Conservation (phyloP, 2,888 invertebrate genomes). For the Athetis lepigone region DNA sequence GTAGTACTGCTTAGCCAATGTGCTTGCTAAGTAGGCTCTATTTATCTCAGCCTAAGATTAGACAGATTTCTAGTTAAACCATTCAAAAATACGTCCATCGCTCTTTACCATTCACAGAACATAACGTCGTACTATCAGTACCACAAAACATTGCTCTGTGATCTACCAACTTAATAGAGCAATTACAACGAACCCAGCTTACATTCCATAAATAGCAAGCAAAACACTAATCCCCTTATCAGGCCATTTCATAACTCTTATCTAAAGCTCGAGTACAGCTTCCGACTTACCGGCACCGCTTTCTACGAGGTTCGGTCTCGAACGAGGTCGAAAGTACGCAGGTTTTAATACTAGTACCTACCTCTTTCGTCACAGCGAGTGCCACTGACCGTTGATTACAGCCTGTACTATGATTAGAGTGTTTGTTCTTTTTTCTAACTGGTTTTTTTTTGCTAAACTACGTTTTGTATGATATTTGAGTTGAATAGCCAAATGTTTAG, state of each 20-base stretch:
- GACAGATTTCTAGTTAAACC: too few relatives aligned
- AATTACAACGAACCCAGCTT: slow-evolving; percentile 23
- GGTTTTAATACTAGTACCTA: slow-evolving; percentile 44
- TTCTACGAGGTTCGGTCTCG: slow-evolving; percentile 57
- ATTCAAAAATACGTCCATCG: background rate
- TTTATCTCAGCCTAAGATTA: too few relatives aligned
- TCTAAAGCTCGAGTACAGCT: slow-evolving; percentile 50
- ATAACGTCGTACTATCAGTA: background rate
- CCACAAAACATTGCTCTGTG: too few relatives aligned
- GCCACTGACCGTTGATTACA: slow-evolving; percentile 53
- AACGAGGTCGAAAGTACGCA: slow-evolving; percentile 54
- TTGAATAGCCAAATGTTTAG: background rate
- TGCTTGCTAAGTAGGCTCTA: too few relatives aligned
- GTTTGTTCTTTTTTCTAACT: slow-evolving; percentile 37
- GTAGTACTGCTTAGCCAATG: too few relatives aligned
- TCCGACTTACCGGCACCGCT: slow-evolving; percentile 44
- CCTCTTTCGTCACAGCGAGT: slow-evolving; percentile 56
- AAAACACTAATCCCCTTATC: slow-evolving; percentile 57
- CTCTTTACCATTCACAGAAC: background rate
- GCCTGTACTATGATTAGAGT: slow-evolving; percentile 28
- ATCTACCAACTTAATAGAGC: slow-evolving; percentile 26
- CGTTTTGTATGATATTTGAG: background rate
- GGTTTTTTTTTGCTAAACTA: slow-evolving; percentile 17
- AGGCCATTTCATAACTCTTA: slow-evolving; percentile 59
- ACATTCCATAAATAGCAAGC: slow-evolving; percentile 53